A percentile compares a stretch with the other conserved stretches of the same genome.
Conservation (phyloP, 1,140 invertebrate genomes). For the Odontomachus brunneus region DNA sequence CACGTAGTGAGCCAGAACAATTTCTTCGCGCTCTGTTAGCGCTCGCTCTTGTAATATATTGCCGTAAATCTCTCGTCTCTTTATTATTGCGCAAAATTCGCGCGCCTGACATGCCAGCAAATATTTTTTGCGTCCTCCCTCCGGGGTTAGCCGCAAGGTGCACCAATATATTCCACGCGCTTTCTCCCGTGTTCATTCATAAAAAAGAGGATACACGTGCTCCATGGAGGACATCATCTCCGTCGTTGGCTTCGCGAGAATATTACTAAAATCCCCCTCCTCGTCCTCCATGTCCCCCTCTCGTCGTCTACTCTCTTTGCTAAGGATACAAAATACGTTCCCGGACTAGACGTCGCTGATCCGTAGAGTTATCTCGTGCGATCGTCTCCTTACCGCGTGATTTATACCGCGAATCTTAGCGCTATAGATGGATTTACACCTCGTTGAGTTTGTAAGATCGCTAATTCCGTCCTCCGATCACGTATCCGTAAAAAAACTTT, state of each 20-base stretch:
- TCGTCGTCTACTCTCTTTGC: not conserved
- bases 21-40: not conserved
- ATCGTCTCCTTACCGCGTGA: conserved; percentile 71
- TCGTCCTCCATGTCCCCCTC: not conserved
- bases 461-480: conserved; percentile 30
- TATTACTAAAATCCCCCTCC: conserved; percentile 26
- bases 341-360: conserved; percentile 72
- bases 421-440: conserved; percentile 76
- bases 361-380: conserved; percentile 72
- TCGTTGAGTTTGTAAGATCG: conserved; percentile 69
- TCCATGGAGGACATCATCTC: not conserved
- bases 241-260: conserved; percentile 10
- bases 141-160: conserved; percentile 17
- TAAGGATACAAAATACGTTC: conserved; percentile 59
- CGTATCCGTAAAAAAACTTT: conserved; percentile 10
- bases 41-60: conserved; percentile 3
- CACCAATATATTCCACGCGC: conserved; percentile 38
- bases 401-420: conserved; percentile 74
- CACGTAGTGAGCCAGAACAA: not conserved
- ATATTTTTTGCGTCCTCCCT: conserved; percentile 26
- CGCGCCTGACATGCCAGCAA: conserved; percentile 1
- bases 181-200: conserved; percentile 25
- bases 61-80: conserved; percentile 1
- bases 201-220: conserved; percentile 33
- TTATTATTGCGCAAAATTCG: conserved; percentile 33